Evolutionary conservation across 2,888 invertebrate species (phyloP).

Genomic region (Bruchidius siliquastri): DNA sequence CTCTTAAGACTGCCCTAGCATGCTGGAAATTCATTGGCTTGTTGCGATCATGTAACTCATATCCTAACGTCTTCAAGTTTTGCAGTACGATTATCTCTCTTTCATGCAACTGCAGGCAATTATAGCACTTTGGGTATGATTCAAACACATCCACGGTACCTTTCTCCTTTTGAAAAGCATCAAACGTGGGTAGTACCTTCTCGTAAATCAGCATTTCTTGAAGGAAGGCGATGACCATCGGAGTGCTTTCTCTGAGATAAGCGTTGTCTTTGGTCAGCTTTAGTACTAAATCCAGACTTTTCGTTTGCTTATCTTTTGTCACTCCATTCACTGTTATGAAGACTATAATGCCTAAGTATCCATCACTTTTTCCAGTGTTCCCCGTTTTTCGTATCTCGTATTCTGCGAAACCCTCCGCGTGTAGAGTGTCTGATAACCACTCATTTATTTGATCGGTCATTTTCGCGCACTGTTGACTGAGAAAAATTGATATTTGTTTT

Average conservation of each 20-base stretch:
- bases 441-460: neutral
- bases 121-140: constrained; percentile 20
- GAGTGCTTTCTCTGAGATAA: neutral
- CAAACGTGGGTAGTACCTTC: constrained; percentile 15
- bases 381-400: neutral
- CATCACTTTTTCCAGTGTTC: neutral
- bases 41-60: constrained; percentile 15
- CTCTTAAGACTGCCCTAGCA: constrained; percentile 14
- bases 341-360: neutral
- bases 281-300: neutral
- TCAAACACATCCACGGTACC: constrained; percentile 9
- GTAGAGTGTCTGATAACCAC: neutral
- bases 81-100: constrained; percentile 19
- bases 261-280: neutral
- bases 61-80: constrained; percentile 19
- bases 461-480: neutral
- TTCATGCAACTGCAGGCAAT: constrained; percentile 9
- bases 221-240: neutral
- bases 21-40: constrained; percentile 19
- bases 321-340: neutral
- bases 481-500: neutral
- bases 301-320: neutral
- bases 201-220: constrained; percentile 21
- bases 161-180: constrained; percentile 17
- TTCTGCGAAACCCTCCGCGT: neutral